Percentiles rank a stretch among this genome's conserved stretches.
These are phyloP conservation scores for Ceratitis capitata DNA, from an alignment of 1,140 invertebrate genomes.

Conservation along the genomic window DNA sequence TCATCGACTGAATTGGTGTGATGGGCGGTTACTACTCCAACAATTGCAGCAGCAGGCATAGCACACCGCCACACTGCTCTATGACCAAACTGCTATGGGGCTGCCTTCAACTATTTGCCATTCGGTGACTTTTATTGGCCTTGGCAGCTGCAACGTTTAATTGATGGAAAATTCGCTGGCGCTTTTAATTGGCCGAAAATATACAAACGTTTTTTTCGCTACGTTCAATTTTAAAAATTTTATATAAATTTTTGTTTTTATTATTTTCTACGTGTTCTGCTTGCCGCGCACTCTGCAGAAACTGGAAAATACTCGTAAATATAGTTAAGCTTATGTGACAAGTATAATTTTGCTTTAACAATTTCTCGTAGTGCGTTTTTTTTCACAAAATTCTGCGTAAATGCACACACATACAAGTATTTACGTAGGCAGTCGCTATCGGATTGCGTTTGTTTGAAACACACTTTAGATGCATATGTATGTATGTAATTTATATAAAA, in stretches of 20 bases:
- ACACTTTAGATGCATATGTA: too few species aligned
- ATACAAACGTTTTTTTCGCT: not conserved
- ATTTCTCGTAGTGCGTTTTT: not conserved
- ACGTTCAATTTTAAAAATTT: not conserved
- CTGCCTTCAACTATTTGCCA: not conserved
- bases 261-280: not conserved
- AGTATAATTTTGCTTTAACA: too few species aligned
- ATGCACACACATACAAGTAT: too few species aligned
- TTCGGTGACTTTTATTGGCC: not conserved
- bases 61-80: not conserved
- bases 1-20: not conserved
- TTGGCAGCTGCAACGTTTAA: conserved; percentile 22
- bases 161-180: conserved; percentile 19
- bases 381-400: not conserved
- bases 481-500: too few species aligned
- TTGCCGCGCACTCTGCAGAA: not conserved
- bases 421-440: too few species aligned
- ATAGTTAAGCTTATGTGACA: not conserved
- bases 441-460: too few species aligned
- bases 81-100: not conserved
- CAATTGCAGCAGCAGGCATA: not conserved
- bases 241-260: not conserved
- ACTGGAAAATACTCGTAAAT: too few species aligned
- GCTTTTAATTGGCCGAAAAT: conserved; percentile 17
- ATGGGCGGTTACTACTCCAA: not conserved